Base-by-base conservation (phyloP, 2,797 vertebrate genomes). In the Neosalanx taihuensis region DNA sequence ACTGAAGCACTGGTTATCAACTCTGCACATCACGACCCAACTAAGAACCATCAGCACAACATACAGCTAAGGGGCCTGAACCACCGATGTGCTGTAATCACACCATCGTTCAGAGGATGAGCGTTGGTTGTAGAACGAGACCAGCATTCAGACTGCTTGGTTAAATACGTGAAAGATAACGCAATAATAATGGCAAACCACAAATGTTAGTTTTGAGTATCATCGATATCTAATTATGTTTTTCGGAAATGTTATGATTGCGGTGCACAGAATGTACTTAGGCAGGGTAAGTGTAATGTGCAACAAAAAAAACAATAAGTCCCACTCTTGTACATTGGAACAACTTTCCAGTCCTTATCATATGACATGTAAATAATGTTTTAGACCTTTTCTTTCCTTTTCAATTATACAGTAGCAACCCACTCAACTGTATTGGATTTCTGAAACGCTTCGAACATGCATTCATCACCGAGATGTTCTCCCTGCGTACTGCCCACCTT, bases 401-500 rank as follows among this genome's bases (percentile, higher is more conserved):
- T 76, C 71, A 83, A 85, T 86, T 73, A 73, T 59, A 46, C 41
- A 46, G 41, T 46, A 77, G 63, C 74, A 70, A 74, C 70, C 72
- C 72, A 75, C 80, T 77, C 73, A 80, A 83, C 77, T 69, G 53
- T 58, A 84, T 87, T 83, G 76, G 75, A 89, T 86, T 85, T 83
- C 30, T 33, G 76, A 74, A 86, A 83, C 72, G 78, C 63, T 78
- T 77, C 67, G 33, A 73, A 84, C 78, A 86, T 76, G 68, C 71
- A 81, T 81, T 82, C 82, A 84, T 74, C 79, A 73, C 86, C 65
- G 73, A 83, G 77, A 75, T 64, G 51, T 49, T 23, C 30, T 31
- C 56, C 78, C 61, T 77, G 79, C 84, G 87, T 82, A 83, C 2
- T 79, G 76, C 86, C 88, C 90, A 91, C 93, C 90, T 92, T 46